Conservation (phyloP, 2,113 vertebrate genomes). For the Crypturellus undulatus region DNA sequence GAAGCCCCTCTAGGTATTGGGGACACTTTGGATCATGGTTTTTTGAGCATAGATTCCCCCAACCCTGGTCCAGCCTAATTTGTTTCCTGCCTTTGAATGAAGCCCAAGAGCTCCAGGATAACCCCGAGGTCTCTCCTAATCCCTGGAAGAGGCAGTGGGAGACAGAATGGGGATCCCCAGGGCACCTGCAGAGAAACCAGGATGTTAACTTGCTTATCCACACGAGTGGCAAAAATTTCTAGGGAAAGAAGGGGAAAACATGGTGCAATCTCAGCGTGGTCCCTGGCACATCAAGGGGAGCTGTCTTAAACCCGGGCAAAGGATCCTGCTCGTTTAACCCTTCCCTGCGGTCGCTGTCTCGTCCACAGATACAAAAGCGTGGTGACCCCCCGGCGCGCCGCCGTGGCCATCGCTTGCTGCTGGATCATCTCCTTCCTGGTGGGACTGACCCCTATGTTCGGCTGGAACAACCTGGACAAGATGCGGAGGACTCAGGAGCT, state of each 20-base stretch:
- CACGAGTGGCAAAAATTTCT: not conserved
- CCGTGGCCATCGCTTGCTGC: conserved; percentile 86
- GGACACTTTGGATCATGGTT: not conserved
- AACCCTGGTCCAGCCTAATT: not conserved
- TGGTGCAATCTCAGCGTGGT: accelerated
- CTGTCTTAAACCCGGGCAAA: not conserved
- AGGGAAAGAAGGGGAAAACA: not conserved
- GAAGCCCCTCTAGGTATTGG: too few species aligned
- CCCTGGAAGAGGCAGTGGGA: not conserved
- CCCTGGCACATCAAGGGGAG: not conserved
- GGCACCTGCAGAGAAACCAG: not conserved
- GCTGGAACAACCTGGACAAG: conserved; percentile 90
- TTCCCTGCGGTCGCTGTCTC: not conserved
- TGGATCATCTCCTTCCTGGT: conserved; percentile 92
- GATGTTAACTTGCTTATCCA: not conserved
- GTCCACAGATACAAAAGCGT: conserved; percentile 89
- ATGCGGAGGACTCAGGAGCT: conserved; percentile 71
- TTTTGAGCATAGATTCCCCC: not conserved
- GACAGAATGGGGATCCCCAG: not conserved
- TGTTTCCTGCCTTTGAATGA: not conserved
- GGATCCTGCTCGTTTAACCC: not conserved
- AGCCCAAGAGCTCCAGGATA: not conserved
- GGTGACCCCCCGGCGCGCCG: conserved; percentile 88
- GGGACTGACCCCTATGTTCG: conserved; percentile 92
- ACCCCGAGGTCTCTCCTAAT: not conserved